Conservation (phyloP, 2,888 invertebrate species). For the Cenopis cana region DNA sequence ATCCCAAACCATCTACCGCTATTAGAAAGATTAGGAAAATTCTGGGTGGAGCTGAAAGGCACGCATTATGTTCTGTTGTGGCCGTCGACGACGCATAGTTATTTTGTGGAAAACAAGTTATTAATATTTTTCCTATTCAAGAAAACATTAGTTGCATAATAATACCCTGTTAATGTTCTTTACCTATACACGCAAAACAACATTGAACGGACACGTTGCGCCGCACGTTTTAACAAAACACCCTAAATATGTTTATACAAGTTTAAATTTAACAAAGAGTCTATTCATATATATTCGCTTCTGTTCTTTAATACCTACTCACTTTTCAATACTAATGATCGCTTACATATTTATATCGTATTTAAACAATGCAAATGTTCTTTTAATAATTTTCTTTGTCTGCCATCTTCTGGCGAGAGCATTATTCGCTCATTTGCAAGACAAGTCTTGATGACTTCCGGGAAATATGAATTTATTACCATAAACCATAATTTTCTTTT, state of each 20-base stretch:
- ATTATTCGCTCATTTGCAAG: constrained; percentile 45
- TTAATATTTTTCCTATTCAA: not conserved
- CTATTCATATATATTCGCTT: not conserved
- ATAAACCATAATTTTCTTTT: constrained; percentile 40
- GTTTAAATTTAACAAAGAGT: not conserved
- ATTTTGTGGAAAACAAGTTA: not conserved
- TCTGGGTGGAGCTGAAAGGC: constrained; percentile 4
- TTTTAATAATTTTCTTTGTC: constrained; percentile 40
- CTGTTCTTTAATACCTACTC: not conserved
- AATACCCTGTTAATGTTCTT: too few species aligned
- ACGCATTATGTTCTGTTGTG: too few species aligned
- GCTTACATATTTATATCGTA: constrained; percentile 41
- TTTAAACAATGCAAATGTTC: constrained; percentile 39
- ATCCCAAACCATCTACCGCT: constrained; percentile 3
- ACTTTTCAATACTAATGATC: constrained; percentile 32
- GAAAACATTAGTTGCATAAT: too few species aligned
- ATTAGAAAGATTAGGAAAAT: constrained; percentile 16
- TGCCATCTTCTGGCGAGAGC: constrained; percentile 14
- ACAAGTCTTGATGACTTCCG: constrained; percentile 40
- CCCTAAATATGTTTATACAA: too few species aligned
- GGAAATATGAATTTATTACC: constrained; percentile 43
- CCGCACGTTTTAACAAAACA: too few species aligned
- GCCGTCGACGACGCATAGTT: not conserved
- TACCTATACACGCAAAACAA: too few species aligned
- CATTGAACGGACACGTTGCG: too few species aligned